These are phyloP conservation scores for Hydrocynus forskahlii DNA, from an alignment of 2,797 vertebrate genomes.

Conservation along the genomic window DNA sequence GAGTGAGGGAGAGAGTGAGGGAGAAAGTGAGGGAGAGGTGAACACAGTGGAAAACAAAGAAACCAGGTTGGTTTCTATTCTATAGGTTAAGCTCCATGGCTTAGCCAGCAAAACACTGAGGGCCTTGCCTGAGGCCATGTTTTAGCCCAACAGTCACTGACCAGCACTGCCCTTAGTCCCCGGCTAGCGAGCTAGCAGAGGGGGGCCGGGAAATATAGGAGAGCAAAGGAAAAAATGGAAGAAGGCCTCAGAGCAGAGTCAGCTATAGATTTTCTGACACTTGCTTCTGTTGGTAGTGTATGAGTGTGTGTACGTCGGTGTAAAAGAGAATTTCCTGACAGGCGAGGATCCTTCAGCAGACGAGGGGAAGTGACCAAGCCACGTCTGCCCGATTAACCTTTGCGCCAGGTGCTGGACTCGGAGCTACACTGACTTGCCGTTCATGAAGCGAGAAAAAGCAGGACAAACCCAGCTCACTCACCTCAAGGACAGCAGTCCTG, in stretches of 20 bases:
- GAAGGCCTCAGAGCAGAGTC: not conserved
- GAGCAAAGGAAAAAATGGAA: not conserved
- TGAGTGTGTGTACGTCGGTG: not conserved
- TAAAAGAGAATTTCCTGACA: constrained; percentile 22
- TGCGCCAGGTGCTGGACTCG: not conserved
- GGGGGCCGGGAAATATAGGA: not conserved
- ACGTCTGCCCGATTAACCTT: constrained; percentile 27
- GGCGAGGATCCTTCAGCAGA: constrained; percentile 19
- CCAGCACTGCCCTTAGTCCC: not conserved
- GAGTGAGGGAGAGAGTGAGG: too few relatives aligned
- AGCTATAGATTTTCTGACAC: constrained; percentile 36
- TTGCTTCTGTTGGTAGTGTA: not conserved
- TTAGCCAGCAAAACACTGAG: not conserved
- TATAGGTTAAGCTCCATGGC: constrained; percentile 7
- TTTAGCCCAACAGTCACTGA: not conserved
- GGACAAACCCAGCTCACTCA: too few relatives aligned
- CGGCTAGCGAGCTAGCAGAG: not conserved
- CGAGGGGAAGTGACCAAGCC: constrained; percentile 6
- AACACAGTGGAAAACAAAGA: not conserved
- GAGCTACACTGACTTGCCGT: not conserved
- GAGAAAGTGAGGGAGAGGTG: not conserved
- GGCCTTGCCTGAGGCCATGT: not conserved
- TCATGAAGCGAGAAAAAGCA: not conserved
- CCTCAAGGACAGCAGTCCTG: not conserved
- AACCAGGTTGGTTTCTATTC: not conserved